A percentile compares a stretch with the other conserved stretches of the same genome.
These are phyloP conservation scores for Stenchaetothrips biformis DNA, from an alignment of 2,888 invertebrate genomes.

Conservation along the genomic window DNA sequence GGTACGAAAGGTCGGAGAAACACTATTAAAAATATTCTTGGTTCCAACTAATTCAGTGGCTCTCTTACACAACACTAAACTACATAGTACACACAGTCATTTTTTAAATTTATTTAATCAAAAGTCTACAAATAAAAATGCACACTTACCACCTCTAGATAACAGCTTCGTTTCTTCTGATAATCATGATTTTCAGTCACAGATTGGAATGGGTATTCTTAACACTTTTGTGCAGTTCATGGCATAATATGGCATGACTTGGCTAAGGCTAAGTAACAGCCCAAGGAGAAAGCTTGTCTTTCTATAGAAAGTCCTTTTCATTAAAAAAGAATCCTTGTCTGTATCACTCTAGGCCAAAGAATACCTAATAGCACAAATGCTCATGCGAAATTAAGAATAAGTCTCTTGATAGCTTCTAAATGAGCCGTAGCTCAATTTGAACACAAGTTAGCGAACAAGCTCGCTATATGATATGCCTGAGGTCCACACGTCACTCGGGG, in stretches of 20 bases:
- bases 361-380: neutral
- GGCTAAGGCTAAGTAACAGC: neutral
- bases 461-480: conserved; percentile 3
- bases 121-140: conserved; percentile 21
- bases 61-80: conserved; percentile 1
- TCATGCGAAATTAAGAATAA: neutral
- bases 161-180: neutral
- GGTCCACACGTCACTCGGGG: conserved; percentile 17
- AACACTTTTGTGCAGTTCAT: conserved; percentile 3
- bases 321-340: neutral
- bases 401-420: neutral
- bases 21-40: conserved; percentile 12
- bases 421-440: neutral
- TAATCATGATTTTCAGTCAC: conserved; percentile 6
- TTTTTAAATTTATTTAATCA: neutral
- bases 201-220: conserved; percentile 11
- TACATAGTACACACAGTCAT: neutral
- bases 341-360: conserved; percentile 6
- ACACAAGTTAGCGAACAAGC: conserved; percentile 5
- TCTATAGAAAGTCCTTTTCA: neutral
- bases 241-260: neutral
- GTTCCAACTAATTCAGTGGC: conserved; percentile 7
- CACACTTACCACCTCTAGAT: neutral
- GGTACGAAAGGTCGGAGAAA: neutral
- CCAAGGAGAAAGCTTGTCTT: neutral